phyloP scores from a whole-genome alignment of 2,113 vertebrate species.

The Clupea harengus region DNA sequence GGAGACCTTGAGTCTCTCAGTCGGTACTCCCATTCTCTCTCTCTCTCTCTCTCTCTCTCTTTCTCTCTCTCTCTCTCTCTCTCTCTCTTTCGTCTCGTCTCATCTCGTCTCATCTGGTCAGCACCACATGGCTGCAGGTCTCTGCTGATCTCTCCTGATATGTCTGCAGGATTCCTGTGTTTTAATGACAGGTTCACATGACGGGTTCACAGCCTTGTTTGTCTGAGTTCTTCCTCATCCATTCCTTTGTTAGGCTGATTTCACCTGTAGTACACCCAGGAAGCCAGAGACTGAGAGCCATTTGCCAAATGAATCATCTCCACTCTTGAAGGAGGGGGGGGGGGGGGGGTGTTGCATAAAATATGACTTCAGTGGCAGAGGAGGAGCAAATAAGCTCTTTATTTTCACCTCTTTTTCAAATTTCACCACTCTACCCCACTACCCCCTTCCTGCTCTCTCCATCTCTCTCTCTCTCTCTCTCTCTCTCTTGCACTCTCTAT shows the following conservation, averaged over 20 bases:
- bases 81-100: neutral
- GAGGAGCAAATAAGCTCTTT: constrained; percentile 6
- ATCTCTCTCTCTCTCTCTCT: neutral
- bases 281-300: neutral
- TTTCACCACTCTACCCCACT: neutral
- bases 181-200: neutral
- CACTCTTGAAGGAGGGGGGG: neutral
- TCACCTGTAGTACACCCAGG: neutral
- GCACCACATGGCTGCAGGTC: too few species aligned
- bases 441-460: neutral
- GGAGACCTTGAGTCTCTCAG: neutral
- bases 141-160: too few species aligned
- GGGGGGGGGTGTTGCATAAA: constrained; percentile 12
- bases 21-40: neutral
- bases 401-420: neutral
- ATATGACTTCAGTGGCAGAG: neutral
- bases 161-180: neutral
- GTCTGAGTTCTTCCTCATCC: neutral
- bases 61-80: neutral
- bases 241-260: neutral
- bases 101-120: neutral
- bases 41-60: neutral
- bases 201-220: neutral
- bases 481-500: neutral
- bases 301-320: constrained; percentile 24